Conservation (phyloP, 2,888 invertebrate genomes). For the Mythimna impura region DNA sequence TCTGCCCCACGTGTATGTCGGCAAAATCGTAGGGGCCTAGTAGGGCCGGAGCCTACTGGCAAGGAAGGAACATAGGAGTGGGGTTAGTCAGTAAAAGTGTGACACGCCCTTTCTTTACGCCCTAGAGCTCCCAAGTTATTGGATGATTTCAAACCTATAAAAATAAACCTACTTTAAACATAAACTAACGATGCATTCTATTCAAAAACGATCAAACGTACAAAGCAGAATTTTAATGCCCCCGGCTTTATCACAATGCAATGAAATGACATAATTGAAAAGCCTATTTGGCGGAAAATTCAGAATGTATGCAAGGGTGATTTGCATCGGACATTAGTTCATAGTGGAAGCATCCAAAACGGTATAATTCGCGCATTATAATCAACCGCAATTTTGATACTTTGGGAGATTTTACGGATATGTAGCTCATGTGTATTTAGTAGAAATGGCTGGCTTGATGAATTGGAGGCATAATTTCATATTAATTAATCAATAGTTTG, state of each 20-base stretch:
- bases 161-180: conserved; percentile 14
- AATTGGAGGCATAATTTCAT: background rate
- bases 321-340: conserved; percentile 65
- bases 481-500: background rate
- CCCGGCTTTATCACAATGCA: conserved; percentile 51
- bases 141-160: background rate
- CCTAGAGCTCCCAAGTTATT: no score
- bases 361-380: conserved; percentile 69
- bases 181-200: background rate
- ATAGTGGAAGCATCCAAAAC: conserved; percentile 40
- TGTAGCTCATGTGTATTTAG: background rate
- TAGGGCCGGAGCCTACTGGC: no score
- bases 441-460: background rate
- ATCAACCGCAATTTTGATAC: conserved; percentile 63
- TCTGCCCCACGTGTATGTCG: no score
- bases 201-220: conserved; percentile 24
- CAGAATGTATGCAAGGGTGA: conserved; percentile 57
- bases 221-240: conserved; percentile 48
- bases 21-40: no score
- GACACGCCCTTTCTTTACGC: no score
- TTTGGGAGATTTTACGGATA: conserved; percentile 13
- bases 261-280: conserved; percentile 66
- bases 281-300: conserved; percentile 61
- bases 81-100: no score
- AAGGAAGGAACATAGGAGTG: no score